phyloP scores from a whole-genome alignment of 2,113 vertebrate genomes.

The Oncorhynchus mykiss region DNA sequence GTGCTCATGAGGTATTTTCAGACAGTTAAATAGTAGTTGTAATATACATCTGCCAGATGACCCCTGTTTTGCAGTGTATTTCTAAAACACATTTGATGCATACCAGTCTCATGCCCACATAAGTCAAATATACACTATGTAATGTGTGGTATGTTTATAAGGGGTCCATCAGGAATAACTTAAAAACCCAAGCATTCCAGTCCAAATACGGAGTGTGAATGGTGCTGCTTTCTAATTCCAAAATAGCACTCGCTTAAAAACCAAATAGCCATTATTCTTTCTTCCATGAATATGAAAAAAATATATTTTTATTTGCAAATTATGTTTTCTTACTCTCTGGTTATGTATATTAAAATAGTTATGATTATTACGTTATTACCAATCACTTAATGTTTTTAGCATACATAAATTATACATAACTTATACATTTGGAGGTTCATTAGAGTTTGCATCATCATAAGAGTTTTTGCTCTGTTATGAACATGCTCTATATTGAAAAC shows the following conservation, averaged over 20 bases:
- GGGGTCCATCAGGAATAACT: background rate
- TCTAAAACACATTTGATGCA: background rate
- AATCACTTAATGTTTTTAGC: too few relatives aligned
- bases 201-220: constrained; percentile 3
- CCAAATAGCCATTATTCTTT: background rate
- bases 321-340: too few relatives aligned
- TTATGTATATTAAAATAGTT: too few relatives aligned
- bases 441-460: too few relatives aligned
- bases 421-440: too few relatives aligned
- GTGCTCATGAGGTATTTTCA: background rate
- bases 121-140: background rate
- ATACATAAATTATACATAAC: too few relatives aligned
- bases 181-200: background rate
- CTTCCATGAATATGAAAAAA: background rate
- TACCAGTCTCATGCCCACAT: background rate
- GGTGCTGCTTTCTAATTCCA: background rate
- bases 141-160: constrained; percentile 1
- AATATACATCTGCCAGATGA: background rate
- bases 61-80: background rate
- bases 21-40: background rate
- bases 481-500: too few relatives aligned
- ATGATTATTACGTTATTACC: too few relatives aligned
- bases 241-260: background rate
- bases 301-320: background rate
- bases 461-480: too few relatives aligned